A percentile compares a stretch with the other conserved stretches of the same genome.
Conservation (phyloP, 2,113 vertebrate species). For the Dasypus novemcinctus region DNA sequence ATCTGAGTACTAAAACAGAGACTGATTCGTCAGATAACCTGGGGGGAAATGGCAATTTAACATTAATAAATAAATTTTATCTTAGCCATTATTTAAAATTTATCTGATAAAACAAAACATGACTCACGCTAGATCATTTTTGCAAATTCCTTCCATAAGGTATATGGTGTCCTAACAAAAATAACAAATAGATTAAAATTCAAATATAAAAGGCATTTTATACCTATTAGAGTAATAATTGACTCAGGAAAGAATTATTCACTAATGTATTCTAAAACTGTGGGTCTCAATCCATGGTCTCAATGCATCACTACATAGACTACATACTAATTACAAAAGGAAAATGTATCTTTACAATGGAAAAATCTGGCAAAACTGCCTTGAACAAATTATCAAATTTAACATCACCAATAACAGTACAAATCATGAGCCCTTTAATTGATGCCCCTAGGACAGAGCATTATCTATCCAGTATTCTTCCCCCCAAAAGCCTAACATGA, state of each 20-base stretch:
- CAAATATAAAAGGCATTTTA: background rate
- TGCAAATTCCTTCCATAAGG: conserved; percentile 91
- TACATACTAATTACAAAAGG: background rate
- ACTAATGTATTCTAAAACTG: background rate
- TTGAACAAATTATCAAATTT: background rate
- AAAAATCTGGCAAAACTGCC: background rate
- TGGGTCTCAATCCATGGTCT: background rate
- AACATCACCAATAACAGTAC: background rate
- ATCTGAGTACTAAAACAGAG: conserved; percentile 88
- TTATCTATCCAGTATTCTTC: background rate
- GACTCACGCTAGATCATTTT: conserved; percentile 86
- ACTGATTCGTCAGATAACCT: conserved; percentile 81
- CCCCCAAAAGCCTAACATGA: background rate
- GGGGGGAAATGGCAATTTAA: background rate
- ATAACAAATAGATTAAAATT: conserved; percentile 36
- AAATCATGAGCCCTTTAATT: background rate
- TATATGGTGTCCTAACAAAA: conserved; percentile 91
- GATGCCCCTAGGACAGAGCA: background rate
- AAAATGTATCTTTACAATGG: background rate
- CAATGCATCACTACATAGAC: background rate
- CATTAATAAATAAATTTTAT: background rate
- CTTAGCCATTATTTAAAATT: background rate
- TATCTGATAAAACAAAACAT: conserved; percentile 49
- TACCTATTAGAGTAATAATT: background rate
- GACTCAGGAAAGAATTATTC: background rate